Conservation (phyloP, 2,797 vertebrate species). For the Staurois parvus region DNA sequence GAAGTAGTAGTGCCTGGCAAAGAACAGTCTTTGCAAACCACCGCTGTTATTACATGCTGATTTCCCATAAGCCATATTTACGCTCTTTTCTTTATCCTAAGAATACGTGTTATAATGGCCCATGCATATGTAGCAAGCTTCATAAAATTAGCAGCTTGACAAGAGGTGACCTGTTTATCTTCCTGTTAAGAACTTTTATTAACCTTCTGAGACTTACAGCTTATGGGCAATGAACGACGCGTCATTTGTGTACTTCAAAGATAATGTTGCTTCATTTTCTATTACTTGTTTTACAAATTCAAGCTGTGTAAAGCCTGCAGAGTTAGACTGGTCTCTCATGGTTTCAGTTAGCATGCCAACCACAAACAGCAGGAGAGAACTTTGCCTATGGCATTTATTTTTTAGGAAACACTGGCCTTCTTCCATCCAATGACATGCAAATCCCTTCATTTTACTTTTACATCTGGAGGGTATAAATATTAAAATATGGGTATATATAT, state of each 20-base stretch:
- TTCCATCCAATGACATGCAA: too few relatives aligned
- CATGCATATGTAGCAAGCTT: neutral
- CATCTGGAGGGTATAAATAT: neutral
- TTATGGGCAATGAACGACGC: conserved; percentile 74
- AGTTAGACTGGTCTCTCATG: conserved; percentile 66
- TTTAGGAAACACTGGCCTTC: neutral
- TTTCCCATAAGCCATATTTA: conserved; percentile 36
- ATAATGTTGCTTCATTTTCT: conserved; percentile 74
- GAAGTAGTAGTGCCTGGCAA: conserved; percentile 20
- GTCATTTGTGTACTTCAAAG: conserved; percentile 70
- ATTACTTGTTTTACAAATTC: conserved; percentile 74
- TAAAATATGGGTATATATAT: neutral
- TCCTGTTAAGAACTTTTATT: conserved; percentile 10
- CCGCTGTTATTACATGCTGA: conserved; percentile 39
- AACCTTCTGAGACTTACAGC: conserved; percentile 1
- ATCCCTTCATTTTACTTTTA: too few relatives aligned
- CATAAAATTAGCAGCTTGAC: neutral
- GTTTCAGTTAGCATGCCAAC: conserved; percentile 68
- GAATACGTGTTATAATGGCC: neutral
- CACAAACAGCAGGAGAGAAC: conserved; percentile 67
- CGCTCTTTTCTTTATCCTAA: neutral
- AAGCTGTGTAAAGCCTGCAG: conserved; percentile 74
- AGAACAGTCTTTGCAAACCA: conserved; percentile 29
- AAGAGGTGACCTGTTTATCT: neutral
- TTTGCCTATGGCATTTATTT: conserved; percentile 64